phyloP scores from a whole-genome alignment of 2,888 invertebrate species.

The Trichacis sp. region DNA sequence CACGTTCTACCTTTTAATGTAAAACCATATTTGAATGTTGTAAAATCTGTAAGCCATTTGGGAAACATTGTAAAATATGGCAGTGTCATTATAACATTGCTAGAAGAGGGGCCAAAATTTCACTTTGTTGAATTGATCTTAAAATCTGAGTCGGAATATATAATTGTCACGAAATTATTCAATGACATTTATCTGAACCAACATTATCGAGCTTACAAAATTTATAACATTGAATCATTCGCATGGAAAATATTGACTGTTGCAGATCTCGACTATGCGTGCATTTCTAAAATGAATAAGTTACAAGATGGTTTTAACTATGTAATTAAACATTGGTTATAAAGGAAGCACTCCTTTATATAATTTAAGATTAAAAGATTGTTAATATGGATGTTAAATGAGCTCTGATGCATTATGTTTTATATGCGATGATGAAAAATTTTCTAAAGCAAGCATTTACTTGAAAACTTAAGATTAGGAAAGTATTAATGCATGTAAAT shows the following conservation, averaged over 20 bases:
- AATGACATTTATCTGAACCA: conserved; percentile 17
- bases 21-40: no score
- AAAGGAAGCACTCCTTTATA: no score
- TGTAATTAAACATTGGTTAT: conserved; percentile 18
- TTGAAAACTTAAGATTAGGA: no score
- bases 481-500: no score
- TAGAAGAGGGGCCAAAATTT: background rate
- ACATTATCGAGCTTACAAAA: conserved; percentile 15
- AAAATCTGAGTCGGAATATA: background rate
- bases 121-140: conserved; percentile 9
- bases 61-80: no score
- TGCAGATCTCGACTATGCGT: background rate
- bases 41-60: no score
- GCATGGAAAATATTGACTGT: conserved; percentile 9
- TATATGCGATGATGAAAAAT: no score
- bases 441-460: no score
- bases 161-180: conserved; percentile 9
- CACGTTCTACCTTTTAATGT: no score
- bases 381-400: no score
- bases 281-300: conserved; percentile 11
- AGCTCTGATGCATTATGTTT: no score
- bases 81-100: background rate
- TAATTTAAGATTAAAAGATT: no score
- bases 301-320: conserved; percentile 18
- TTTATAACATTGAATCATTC: conserved; percentile 11